These are phyloP conservation scores for Urocitellus parryii DNA, from an alignment of 2,113 vertebrate species.

Conservation along the genomic window DNA sequence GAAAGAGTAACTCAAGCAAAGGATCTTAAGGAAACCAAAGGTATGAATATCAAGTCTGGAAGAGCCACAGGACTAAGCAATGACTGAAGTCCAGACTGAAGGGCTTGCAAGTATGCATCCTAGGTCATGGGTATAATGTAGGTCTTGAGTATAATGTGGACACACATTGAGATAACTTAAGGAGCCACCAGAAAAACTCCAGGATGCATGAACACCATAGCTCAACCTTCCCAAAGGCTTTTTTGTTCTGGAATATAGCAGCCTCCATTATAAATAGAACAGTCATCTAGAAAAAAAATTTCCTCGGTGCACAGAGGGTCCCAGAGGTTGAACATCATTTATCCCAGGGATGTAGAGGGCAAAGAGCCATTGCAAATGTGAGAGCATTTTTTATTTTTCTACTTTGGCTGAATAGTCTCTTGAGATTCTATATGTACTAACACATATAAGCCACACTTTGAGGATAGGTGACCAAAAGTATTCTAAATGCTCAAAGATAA, in stretches of 20 bases:
- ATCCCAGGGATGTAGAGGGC: constrained; percentile 53
- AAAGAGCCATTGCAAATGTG: constrained; percentile 65
- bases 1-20: neutral
- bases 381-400: constrained; percentile 61
- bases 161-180: neutral
- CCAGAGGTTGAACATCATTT: constrained; percentile 75
- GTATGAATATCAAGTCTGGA: neutral
- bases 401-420: constrained; percentile 47
- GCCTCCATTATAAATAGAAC: constrained; percentile 58
- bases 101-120: no score
- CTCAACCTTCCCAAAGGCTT: neutral
- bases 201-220: neutral
- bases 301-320: constrained; percentile 41
- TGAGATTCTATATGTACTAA: constrained; percentile 48
- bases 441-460: neutral
- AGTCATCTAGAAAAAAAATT: constrained; percentile 4
- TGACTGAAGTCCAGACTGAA: neutral
- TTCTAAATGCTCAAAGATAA: constrained; percentile 67
- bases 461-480: neutral
- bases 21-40: neutral
- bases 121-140: neutral
- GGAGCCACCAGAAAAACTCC: neutral
- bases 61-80: neutral
- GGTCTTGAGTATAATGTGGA: neutral
- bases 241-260: constrained; percentile 59